These are phyloP conservation scores for Serilophus lunatus DNA, from an alignment of 2,113 vertebrate species.

Conservation along the genomic window DNA sequence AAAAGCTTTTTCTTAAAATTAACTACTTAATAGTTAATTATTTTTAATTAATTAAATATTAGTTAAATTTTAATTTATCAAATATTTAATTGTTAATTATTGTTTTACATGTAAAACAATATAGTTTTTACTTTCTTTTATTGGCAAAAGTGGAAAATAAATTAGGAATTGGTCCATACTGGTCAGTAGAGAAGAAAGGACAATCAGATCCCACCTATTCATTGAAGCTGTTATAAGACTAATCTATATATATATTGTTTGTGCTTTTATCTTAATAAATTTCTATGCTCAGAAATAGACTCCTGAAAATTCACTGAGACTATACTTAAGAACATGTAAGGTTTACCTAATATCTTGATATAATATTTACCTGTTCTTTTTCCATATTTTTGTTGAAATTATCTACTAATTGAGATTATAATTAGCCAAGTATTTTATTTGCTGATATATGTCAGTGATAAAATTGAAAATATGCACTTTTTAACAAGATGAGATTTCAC, in stretches of 20 bases:
- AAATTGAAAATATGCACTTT: neutral
- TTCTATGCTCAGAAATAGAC: neutral
- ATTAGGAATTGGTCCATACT: neutral
- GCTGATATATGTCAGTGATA: neutral
- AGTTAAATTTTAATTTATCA: no score
- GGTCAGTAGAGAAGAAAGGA: neutral
- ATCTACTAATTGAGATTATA: neutral
- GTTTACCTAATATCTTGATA: neutral
- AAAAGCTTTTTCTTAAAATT: neutral
- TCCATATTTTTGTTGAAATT: neutral
- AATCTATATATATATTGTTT: rapidly evolving
- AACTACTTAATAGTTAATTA: no score
- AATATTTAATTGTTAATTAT: no score
- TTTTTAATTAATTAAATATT: no score
- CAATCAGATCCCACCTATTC: neutral
- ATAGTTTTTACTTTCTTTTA: neutral
- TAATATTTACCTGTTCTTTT: neutral
- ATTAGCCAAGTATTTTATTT: neutral
- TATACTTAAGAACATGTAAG: neutral
- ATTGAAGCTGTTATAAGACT: neutral
- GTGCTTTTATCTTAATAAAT: neutral
- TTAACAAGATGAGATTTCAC: neutral
- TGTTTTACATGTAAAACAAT: neutral
- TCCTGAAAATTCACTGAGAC: neutral
- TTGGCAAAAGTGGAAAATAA: neutral